Evolutionary conservation across 2,113 vertebrate species (phyloP).

Genomic region (Prunella himalayana): DNA sequence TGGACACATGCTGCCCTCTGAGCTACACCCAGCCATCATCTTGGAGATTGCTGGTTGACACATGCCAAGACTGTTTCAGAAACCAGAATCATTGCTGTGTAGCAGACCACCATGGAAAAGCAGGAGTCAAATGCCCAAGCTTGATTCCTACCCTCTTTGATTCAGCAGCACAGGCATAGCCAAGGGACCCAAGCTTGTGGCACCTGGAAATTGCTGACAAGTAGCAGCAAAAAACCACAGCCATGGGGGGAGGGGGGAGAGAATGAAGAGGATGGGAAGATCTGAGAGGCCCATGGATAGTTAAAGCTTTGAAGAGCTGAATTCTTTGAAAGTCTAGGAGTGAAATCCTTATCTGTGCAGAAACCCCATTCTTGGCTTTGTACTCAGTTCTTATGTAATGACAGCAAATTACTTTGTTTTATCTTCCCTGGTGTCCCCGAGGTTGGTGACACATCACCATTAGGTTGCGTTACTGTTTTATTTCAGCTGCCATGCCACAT

Average conservation of each 20-base stretch:
- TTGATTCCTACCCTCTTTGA: neutral
- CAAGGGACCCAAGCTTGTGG: neutral
- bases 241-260: neutral
- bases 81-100: neutral
- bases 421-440: neutral
- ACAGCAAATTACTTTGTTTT: neutral
- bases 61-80: neutral
- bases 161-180: neutral
- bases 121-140: neutral
- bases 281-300: neutral
- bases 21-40: neutral
- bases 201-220: neutral
- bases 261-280: neutral
- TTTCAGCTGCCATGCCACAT: neutral
- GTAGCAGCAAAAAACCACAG: neutral
- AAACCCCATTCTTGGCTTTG: constrained; percentile 12
- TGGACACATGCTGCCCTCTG: neutral
- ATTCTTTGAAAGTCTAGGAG: constrained; percentile 1
- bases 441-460: constrained; percentile 41
- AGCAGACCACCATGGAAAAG: neutral
- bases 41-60: neutral
- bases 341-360: neutral
- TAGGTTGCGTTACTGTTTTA: constrained; percentile 6
- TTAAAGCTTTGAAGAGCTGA: neutral
- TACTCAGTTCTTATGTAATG: constrained; percentile 11